Evolutionary conservation across 2,797 vertebrate species (phyloP).

Genomic region (Artibeus lituratus): DNA sequence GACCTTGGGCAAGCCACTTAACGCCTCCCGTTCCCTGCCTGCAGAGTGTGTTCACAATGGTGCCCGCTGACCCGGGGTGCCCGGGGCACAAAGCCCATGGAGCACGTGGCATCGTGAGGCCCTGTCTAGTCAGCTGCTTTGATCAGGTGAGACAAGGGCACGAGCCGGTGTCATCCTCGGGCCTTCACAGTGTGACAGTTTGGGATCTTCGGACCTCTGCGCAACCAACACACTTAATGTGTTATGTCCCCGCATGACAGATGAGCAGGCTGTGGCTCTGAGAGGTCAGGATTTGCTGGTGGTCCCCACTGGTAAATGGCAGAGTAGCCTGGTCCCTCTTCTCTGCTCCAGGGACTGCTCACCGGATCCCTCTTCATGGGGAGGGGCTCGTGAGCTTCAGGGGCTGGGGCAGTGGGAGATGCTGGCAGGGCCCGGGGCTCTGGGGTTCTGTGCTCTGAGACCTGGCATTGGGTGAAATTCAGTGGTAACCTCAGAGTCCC

Average conservation of each 20-base stretch:
- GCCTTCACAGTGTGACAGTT: background rate
- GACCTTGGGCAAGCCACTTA: background rate
- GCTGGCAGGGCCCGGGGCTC: no score
- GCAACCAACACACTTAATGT: accelerated
- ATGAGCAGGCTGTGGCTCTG: background rate
- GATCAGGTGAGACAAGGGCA: background rate
- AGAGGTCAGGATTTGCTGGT: background rate
- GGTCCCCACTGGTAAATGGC: background rate
- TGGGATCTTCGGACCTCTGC: background rate
- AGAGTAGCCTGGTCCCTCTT: background rate
- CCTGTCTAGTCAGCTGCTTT: background rate
- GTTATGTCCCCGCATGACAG: background rate
- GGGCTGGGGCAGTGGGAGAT: background rate
- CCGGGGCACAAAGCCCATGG: background rate
- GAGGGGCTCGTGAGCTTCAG: background rate
- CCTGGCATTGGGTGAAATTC: background rate
- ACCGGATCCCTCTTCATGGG: accelerated
- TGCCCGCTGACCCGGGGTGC: background rate
- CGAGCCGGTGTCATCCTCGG: accelerated
- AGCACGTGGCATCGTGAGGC: accelerated
- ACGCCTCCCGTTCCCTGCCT: accelerated
- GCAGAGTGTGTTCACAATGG: accelerated
- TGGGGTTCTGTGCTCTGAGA: background rate
- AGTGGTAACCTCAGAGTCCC: background rate
- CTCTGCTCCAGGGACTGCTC: background rate